Percentiles rank a stretch among this genome's conserved stretches.
These are phyloP conservation scores for Ephestia elutella DNA, from an alignment of 1,140 invertebrate genomes.

Conservation along the genomic window DNA sequence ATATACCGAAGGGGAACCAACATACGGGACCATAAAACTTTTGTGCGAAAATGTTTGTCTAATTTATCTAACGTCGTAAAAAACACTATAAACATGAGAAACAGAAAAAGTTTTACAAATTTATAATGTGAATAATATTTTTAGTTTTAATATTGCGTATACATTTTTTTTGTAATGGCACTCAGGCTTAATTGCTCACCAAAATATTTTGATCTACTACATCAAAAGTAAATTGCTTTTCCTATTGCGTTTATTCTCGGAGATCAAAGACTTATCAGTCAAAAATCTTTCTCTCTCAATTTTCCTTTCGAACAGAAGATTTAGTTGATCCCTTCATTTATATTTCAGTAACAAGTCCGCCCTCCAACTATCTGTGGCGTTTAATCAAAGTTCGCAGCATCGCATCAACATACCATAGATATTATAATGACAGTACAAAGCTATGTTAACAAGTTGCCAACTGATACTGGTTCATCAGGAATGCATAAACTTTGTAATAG, in stretches of 20 bases:
- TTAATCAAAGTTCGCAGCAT: neutral
- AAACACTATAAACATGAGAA: no score
- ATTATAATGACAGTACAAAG: constrained; percentile 52
- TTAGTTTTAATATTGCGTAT: no score
- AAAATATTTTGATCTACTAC: no score
- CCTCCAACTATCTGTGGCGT: neutral
- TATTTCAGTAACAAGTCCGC: neutral
- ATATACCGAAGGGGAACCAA: neutral
- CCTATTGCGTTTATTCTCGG: neutral
- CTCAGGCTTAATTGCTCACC: no score
- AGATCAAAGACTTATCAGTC: neutral
- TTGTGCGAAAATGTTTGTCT: neutral
- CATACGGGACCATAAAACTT: neutral
- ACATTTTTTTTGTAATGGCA: no score
- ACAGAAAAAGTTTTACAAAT: no score
- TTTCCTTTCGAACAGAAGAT: neutral
- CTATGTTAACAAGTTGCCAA: constrained; percentile 34
- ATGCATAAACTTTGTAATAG: constrained; percentile 46
- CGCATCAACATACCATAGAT: constrained; percentile 48
- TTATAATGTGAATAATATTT: no score
- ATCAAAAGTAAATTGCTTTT: neutral
- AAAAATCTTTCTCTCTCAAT: neutral
- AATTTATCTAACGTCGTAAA: neutral
- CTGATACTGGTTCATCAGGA: constrained; percentile 54
- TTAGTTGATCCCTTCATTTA: neutral